A percentile compares a stretch with the other conserved stretches of the same genome.
phyloP scores from a whole-genome alignment of 2,113 vertebrate genomes.

The Balaenoptera acutorostrata region DNA sequence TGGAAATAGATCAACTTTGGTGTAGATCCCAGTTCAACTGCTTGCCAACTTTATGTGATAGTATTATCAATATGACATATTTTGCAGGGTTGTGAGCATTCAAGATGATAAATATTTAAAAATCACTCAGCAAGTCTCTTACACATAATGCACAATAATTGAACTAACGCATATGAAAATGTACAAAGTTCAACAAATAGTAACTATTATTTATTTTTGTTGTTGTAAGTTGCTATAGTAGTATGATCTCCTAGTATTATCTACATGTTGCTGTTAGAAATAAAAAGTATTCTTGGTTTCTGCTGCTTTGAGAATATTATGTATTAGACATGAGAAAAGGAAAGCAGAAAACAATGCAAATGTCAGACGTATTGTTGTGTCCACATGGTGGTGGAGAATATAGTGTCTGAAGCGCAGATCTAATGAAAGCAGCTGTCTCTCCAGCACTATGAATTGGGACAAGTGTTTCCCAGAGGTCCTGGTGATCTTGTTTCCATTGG shows the following conservation, averaged over 20 bases:
- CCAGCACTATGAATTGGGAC: not conserved
- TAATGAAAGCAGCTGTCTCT: not conserved
- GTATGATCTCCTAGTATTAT: not conserved
- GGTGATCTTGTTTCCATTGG: not conserved
- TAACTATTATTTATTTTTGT: slow-evolving; percentile 6
- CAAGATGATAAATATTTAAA: not conserved
- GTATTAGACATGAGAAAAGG: slow-evolving; percentile 1
- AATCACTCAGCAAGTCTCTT: not conserved
- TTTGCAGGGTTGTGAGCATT: not conserved
- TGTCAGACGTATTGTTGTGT: not conserved
- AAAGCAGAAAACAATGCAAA: slow-evolving; percentile 32
- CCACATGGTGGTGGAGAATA: not conserved
- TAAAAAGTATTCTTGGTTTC: not conserved
- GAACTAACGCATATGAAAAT: not conserved
- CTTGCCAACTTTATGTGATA: not conserved
- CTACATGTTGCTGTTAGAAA: not conserved
- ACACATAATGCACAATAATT: not conserved
- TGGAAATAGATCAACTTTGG: not conserved
- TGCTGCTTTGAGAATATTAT: not conserved
- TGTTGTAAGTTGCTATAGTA: not conserved
- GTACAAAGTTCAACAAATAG: not conserved
- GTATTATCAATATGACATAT: not conserved
- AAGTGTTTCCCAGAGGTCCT: not conserved
- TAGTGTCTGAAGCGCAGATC: not conserved
- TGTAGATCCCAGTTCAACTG: not conserved